Evolutionary conservation across 2,888 invertebrate species (phyloP).

Genomic region (Ecdyonurus torrentis): DNA sequence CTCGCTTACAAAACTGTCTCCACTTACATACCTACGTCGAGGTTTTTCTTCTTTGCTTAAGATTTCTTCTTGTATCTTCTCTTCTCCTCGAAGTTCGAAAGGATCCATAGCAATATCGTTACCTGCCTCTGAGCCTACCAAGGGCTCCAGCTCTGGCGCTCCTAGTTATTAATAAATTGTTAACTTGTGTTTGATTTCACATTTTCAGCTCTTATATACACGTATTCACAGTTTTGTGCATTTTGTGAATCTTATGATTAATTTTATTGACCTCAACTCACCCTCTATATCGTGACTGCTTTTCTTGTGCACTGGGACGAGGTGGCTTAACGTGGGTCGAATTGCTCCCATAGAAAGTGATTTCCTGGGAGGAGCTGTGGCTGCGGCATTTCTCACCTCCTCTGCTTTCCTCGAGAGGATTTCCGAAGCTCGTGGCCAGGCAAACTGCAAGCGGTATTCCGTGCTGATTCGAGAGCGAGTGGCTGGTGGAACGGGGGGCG

Average conservation of each 20-base stretch:
- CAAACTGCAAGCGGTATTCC: constrained; percentile 79
- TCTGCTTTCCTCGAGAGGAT: constrained; percentile 32
- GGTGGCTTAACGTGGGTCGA: background rate
- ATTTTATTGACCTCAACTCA: no score
- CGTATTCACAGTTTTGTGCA: no score
- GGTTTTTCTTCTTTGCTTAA: constrained; percentile 20
- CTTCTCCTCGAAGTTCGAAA: constrained; percentile 27
- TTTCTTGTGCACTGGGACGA: constrained; percentile 43
- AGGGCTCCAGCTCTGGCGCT: constrained; percentile 54
- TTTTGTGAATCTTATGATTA: no score
- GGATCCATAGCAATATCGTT: constrained; percentile 27
- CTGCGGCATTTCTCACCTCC: constrained; percentile 8
- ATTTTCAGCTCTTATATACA: no score
- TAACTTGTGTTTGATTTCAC: no score
- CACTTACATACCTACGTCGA: constrained; percentile 15
- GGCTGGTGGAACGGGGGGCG: constrained; percentile 12
- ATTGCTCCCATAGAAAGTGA: constrained; percentile 70
- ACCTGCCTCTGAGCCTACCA: constrained; percentile 29
- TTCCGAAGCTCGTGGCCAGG: constrained; percentile 51
- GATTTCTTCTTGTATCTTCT: constrained; percentile 20
- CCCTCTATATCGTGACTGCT: constrained; percentile 27
- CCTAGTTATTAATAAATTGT: no score
- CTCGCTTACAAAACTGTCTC: background rate
- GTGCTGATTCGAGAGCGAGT: constrained; percentile 48
- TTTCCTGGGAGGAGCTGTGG: constrained; percentile 43